These are phyloP conservation scores for Triops longicaudatus DNA, from an alignment of 1,140 invertebrate genomes.

Conservation along the genomic window DNA sequence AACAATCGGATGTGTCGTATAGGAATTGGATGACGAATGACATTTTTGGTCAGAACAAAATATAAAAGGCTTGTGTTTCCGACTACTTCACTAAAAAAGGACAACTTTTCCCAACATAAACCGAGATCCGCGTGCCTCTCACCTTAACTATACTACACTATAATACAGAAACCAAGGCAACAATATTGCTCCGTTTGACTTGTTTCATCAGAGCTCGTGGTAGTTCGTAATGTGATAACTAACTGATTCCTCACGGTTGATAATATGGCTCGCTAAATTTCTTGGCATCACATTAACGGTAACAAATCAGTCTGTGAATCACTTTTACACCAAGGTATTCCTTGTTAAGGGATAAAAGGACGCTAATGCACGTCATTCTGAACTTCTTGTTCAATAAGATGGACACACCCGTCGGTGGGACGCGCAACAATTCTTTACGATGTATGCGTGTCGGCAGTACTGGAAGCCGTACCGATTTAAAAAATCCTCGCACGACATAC, in stretches of 20 bases:
- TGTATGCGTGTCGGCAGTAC: conserved; percentile 44
- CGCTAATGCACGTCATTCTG: background rate
- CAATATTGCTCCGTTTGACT: background rate
- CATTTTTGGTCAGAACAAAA: background rate
- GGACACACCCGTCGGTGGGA: conserved; percentile 36
- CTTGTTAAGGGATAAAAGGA: too few species aligned
- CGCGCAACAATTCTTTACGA: conserved; percentile 43
- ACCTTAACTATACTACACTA: conserved; percentile 13
- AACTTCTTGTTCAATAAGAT: background rate
- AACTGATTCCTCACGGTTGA: background rate
- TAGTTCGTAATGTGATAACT: background rate
- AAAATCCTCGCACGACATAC: conserved; percentile 42
- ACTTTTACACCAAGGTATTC: background rate
- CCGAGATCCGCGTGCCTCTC: background rate
- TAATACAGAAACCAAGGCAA: background rate
- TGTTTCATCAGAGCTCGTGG: background rate
- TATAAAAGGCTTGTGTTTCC: background rate
- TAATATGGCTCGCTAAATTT: background rate
- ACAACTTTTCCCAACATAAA: background rate
- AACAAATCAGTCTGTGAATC: background rate
- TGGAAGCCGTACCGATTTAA: conserved; percentile 41
- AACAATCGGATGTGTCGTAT: too few species aligned
- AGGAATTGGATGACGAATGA: background rate
- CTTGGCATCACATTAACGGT: background rate
- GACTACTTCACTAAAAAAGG: background rate